Evolutionary conservation across 2,797 vertebrate species (phyloP), one percentile per base, ranked within the genome.

Genomic region (Manis pentadactyla): DNA sequence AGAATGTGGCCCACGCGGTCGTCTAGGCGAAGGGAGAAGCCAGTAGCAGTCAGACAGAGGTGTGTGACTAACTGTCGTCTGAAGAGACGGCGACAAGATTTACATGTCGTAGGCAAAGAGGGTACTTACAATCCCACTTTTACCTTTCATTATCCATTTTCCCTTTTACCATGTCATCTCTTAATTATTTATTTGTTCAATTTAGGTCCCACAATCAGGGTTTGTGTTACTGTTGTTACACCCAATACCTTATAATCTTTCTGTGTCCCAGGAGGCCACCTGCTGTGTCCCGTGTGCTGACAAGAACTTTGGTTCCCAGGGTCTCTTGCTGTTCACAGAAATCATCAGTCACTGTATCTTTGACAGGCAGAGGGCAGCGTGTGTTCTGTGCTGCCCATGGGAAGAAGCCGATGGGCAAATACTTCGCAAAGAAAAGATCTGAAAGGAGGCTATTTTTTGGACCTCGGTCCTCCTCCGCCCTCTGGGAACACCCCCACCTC

Each of bases 181-280:
- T 57, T 34, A 51, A 19, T 39, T 63, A 1, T 46, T 21, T 53
- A 4, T 15, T 37, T 31, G 17, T 69, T 81, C 59, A 2, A 7
- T 7, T 23, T 31, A 29, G 57, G 8, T 17, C 42, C n/a, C 49
- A 4, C 0, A 0, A 0, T 55, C 1, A 34, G 73, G 23, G 2
- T 7, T 31, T 29, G 42, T 59, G 66, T 29, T n/a, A 4, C 27
- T 25, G 4, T 19, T 3, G 6, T 42, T 17, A 0, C 0, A 0
- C 12, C 53, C 4, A 15, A 34, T n/a, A 23, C 49, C 25, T 69
- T 12, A 23, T 27, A 1, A 1, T 27, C 37, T 75, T 34, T 21
- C 13, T 14, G 25, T 12, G 18, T 69, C n/a, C 2, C 3, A 17
- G 7, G 37, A 46, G 21, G 53, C 84, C 55, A 31, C 29, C 73